These are phyloP conservation scores for Pterocles gutturalis DNA, from an alignment of 2,113 vertebrate genomes.

Conservation along the genomic window DNA sequence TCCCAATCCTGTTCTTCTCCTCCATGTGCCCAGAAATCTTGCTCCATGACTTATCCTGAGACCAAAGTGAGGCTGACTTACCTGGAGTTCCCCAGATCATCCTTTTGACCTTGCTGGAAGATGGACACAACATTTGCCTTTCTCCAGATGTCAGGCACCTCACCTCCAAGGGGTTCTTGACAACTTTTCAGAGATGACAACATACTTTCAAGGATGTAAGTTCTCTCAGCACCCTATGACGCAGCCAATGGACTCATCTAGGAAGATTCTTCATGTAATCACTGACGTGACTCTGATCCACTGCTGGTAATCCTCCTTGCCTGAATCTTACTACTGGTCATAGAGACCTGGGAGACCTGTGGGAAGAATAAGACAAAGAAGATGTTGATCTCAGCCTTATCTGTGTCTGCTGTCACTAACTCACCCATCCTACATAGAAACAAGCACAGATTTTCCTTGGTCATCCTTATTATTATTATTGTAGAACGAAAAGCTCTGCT, in stretches of 20 bases:
- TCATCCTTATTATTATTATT: not conserved
- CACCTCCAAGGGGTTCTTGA: not conserved
- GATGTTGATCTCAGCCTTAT: not conserved
- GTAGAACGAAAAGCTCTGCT: not conserved
- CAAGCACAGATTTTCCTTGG: not conserved
- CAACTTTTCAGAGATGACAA: not conserved
- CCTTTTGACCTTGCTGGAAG: not conserved
- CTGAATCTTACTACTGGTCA: not conserved
- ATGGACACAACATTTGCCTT: accelerated
- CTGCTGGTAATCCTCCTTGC: not conserved
- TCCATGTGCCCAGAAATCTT: not conserved
- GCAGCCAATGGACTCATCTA: not conserved
- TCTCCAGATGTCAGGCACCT: not conserved
- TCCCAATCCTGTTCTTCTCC: not conserved
- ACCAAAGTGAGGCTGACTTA: not conserved
- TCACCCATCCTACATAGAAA: not conserved
- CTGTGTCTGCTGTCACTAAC: not conserved
- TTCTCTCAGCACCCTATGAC: not conserved
- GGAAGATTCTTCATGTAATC: not conserved
- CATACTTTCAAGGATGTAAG: accelerated
- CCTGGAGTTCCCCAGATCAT: not conserved
- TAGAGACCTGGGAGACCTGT: not conserved
- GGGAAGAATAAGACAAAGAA: not conserved
- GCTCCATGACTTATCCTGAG: not conserved
- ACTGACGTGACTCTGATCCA: not conserved